These are phyloP conservation scores for Limnephilus rhombicus DNA, from an alignment of 2,888 invertebrate genomes.

Conservation along the genomic window DNA sequence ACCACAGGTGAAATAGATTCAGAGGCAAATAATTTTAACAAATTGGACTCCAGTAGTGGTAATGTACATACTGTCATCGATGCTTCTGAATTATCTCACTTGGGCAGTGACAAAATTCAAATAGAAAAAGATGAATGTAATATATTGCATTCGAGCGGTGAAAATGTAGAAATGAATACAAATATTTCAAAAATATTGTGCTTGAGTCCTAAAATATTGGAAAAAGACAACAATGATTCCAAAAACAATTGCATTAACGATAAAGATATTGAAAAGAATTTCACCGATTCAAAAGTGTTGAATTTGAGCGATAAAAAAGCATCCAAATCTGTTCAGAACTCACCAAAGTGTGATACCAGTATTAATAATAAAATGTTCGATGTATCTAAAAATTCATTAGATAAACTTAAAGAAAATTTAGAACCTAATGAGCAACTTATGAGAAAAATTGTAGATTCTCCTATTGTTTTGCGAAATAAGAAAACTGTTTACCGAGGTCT, in stretches of 20 bases:
- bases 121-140: not conserved
- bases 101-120: not conserved
- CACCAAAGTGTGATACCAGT: not conserved
- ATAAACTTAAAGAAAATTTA: constrained; percentile 15
- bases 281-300: not conserved
- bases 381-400: not conserved
- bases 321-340: not conserved
- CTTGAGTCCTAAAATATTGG: not conserved
- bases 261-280: not conserved
- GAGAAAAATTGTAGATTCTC: constrained; percentile 28
- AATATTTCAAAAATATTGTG: not conserved
- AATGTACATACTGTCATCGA: not conserved
- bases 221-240: not conserved
- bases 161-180: not conserved
- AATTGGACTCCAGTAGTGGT: not conserved
- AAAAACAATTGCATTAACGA: not conserved
- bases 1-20: not conserved
- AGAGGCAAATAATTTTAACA: not conserved
- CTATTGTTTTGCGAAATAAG: constrained; percentile 50
- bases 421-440: not conserved
- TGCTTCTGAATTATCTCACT: not conserved
- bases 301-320: not conserved
- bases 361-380: not conserved
- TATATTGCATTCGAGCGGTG: not conserved
- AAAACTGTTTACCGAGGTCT: constrained; percentile 32